Conservation (phyloP, 2,797 vertebrate genomes). For the Liasis olivaceus region DNA sequence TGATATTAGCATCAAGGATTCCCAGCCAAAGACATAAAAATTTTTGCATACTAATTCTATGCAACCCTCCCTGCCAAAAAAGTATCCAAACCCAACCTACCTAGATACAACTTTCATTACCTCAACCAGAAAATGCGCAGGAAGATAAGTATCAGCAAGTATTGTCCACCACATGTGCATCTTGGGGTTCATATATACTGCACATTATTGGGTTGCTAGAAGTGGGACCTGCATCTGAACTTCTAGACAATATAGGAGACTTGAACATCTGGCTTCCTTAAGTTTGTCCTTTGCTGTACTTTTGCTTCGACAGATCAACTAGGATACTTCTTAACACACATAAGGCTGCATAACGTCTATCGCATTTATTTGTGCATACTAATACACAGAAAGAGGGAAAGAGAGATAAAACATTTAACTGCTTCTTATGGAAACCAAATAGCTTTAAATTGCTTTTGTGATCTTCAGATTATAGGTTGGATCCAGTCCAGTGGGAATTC, state of each 20-base stretch:
- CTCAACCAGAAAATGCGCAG: neutral
- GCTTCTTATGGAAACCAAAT: neutral
- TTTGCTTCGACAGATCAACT: neutral
- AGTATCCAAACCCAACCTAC: neutral
- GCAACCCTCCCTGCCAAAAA: no score
- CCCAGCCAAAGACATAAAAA: neutral
- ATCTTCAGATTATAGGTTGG: neutral
- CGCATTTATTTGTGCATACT: neutral
- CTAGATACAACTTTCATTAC: neutral
- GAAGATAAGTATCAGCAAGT: neutral
- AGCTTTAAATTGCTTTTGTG: neutral
- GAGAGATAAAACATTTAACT: neutral
- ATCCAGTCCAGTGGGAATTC: neutral
- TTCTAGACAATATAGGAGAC: neutral
- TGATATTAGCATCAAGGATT: neutral
- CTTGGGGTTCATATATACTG: neutral
- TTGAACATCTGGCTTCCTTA: neutral
- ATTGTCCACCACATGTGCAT: neutral
- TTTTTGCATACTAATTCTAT: neutral
- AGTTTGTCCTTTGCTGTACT: neutral
- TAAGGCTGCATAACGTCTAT: neutral
- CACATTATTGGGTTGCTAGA: neutral
- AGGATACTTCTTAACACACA: neutral
- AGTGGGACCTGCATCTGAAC: neutral
- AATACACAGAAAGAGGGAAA: neutral